Evolutionary conservation across 2,888 invertebrate genomes (phyloP).

Genomic region (Chymomyza procnemis): DNA sequence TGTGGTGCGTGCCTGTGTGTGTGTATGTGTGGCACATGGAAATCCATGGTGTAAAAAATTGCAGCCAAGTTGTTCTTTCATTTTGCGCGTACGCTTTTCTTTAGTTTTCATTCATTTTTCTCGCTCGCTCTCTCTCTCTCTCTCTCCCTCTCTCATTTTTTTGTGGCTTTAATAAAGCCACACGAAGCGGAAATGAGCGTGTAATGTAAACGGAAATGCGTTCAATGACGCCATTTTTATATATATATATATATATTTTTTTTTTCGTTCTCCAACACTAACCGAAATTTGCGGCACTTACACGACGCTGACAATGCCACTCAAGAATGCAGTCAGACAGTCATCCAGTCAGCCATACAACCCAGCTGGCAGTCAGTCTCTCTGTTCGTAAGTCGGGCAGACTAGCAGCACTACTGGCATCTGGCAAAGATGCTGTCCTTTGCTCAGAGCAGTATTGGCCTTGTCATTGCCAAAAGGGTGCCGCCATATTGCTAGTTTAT

Average conservation of each 20-base stretch:
- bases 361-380: not conserved
- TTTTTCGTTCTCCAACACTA: not conserved
- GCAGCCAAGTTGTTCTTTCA: not conserved
- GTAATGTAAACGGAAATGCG: slow-evolving; percentile 72
- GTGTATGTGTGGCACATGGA: not conserved
- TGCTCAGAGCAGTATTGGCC: not conserved
- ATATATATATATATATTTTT: too few species aligned
- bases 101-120: slow-evolving; percentile 18
- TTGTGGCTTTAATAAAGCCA: slow-evolving; percentile 57
- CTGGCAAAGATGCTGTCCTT: not conserved
- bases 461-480: not conserved
- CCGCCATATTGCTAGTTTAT: not conserved
- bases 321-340: slow-evolving; percentile 10
- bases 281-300: slow-evolving; percentile 36
- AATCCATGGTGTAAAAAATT: not conserved
- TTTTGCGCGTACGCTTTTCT: too few species aligned
- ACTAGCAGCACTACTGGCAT: not conserved
- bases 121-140: too few species aligned
- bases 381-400: not conserved
- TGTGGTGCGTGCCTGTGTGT: too few species aligned
- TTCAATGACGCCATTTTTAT: slow-evolving; percentile 64
- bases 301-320: slow-evolving; percentile 22
- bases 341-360: not conserved
- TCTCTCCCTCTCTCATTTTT: too few species aligned
- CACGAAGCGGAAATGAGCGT: slow-evolving; percentile 70